A percentile compares a stretch with the other conserved stretches of the same genome.
phyloP scores from a whole-genome alignment of 2,888 invertebrate species.

The Torymus texanus region DNA sequence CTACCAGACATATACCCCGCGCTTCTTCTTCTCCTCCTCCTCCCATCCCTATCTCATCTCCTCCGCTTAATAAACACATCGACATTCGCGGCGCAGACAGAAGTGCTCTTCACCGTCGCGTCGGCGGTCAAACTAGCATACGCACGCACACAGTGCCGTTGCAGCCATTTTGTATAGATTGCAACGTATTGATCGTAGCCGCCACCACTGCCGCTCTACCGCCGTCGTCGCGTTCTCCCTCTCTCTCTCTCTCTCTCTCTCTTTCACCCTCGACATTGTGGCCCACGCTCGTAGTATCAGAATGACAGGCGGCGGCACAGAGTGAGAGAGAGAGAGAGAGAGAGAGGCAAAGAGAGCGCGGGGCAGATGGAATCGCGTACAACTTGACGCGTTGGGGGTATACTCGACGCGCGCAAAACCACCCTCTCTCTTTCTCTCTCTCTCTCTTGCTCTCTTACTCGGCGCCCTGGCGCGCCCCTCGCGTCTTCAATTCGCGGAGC shows the following conservation, averaged over 20 bases:
- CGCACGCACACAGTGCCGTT: slow-evolving; percentile 35
- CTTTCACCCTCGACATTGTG: no score
- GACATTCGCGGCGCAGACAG: background rate
- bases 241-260: slow-evolving; percentile 15
- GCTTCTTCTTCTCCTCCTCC: no score
- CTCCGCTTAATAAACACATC: background rate
- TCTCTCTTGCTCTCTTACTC: slow-evolving; percentile 37
- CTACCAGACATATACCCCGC: no score
- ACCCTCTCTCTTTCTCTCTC: slow-evolving; percentile 40
- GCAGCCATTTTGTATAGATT: slow-evolving; percentile 75
- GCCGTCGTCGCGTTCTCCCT: background rate
- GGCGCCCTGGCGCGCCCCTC: slow-evolving; percentile 47
- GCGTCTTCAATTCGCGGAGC: slow-evolving; percentile 74
- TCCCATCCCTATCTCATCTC: no score
- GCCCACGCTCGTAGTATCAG: slow-evolving; percentile 64
- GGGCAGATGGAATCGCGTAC: slow-evolving; percentile 75
- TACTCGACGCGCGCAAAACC: slow-evolving; percentile 59
- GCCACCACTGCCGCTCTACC: slow-evolving; percentile 52
- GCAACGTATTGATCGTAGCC: slow-evolving; percentile 74
- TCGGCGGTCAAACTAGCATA: slow-evolving; percentile 59
- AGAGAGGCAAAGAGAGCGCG: no score
- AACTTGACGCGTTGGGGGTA: slow-evolving; percentile 64
- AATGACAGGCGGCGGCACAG: slow-evolving; percentile 74
- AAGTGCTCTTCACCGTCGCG: background rate
- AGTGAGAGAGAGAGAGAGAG: no score